Evolutionary conservation across 2,888 invertebrate genomes (phyloP).

Genomic region (Tipula helvola): DNA sequence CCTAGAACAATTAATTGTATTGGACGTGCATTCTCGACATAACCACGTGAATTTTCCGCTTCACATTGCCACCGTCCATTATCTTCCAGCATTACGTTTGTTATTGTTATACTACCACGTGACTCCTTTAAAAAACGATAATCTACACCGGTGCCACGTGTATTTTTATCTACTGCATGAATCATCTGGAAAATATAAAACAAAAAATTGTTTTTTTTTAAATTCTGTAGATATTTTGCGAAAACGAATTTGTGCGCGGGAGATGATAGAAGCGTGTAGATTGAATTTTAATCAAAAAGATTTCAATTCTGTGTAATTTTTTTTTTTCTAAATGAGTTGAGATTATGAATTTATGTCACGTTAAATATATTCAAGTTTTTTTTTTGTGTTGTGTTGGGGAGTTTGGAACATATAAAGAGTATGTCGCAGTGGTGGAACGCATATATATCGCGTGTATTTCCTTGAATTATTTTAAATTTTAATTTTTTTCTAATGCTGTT

Average conservation of each 20-base stretch:
- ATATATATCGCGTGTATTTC: background rate
- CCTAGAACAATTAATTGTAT: slow-evolving; percentile 53
- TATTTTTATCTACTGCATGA: slow-evolving; percentile 30
- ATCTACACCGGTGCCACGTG: slow-evolving; percentile 28
- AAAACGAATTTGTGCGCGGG: background rate
- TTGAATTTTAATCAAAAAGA: background rate
- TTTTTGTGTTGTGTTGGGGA: background rate
- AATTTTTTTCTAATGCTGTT: background rate
- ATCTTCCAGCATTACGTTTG: slow-evolving; percentile 44
- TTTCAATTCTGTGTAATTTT: background rate
- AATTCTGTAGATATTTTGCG: background rate
- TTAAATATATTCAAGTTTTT: background rate
- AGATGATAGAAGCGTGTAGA: background rate
- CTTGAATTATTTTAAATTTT: background rate
- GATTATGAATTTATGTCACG: background rate
- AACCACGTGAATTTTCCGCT: slow-evolving; percentile 47
- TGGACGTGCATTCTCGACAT: slow-evolving; percentile 49
- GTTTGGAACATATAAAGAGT: background rate
- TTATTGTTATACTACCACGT: slow-evolving; percentile 34
- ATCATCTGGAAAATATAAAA: slow-evolving; percentile 25
- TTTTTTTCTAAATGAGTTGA: background rate
- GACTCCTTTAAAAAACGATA: slow-evolving; percentile 35
- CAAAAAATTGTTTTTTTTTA: background rate
- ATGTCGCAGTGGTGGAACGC: background rate
- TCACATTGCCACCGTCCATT: slow-evolving; percentile 65